Base-by-base conservation (phyloP, 2,888 invertebrate genomes). In the Caenorhabditis sp. region DNA sequence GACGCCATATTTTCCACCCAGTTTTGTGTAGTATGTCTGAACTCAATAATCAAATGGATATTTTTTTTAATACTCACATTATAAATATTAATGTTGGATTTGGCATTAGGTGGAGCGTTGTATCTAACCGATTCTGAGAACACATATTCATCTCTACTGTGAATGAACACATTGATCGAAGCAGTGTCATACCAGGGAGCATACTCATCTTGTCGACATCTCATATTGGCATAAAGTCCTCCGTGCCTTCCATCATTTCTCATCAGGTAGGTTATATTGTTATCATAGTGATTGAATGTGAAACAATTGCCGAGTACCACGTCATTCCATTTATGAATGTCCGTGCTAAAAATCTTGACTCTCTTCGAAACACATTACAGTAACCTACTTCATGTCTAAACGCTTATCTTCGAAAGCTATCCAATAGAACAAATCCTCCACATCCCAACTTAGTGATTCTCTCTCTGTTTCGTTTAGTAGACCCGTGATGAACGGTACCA, bases 221-320 rank as follows among this genome's bases (percentile, higher is more conserved):
- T 75, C 68, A 81, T 68, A n/a, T 69, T 66, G 2, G 78, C 79
- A 19, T 57, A 53, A 2, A 81, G 68, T 0, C 77, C 82, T 58
- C 78, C 78, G 31, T 66, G 62, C 26, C 43, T 43, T 21, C 81
- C 78, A 0, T 76, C 49, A 21, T 62, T 55, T 54, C 81, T 62
- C 31, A 65, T 51, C 12, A 58, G 19, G 27, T 78, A 81, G 0
- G 62, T 64, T 10, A 70, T 67, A 5, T 69, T 66, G 6, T 55
- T 53, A n/a, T 80, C 63, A 0, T 36, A 53, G 49, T 80, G 77
- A 43, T 82, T 82, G 67, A 81, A 82, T 2, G 82, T 80, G 62
- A 79, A 82, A 43, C 82, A 82, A 31, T 79, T 81, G 0, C 82
- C 82, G 43, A 80, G 53, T n/a, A 80, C 74, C 0, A 76, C 77